Base-by-base conservation (phyloP, 2,113 vertebrate genomes). In the Scartelaos histophorus region DNA sequence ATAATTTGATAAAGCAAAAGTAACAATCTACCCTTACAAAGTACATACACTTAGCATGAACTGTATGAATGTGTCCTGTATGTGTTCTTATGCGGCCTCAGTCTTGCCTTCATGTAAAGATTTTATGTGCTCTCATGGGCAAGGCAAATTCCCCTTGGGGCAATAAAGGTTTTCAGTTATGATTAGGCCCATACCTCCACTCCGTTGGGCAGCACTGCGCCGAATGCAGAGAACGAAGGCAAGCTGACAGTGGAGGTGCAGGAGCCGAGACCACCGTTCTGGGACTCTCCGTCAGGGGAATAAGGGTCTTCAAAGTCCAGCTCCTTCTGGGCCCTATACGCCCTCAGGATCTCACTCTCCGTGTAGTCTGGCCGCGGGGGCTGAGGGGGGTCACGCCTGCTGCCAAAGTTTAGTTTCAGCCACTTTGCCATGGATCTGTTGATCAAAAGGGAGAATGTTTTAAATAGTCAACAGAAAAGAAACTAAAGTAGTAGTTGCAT, bases 261-360 rank as follows among this genome's bases (percentile, higher is more conserved):
- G 51, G 87, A 62, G 66, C 78, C 67, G 51, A 86, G 88, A 0
- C 75, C 64, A 0, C 91, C 90, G 87, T 88, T 86, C 88, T 92
- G 43, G 13, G 58, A 73, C 78, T 92, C 93, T 75, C 90, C 84
- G 0, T 94, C 92, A 0, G 58, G 24, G 13, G 90, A 70, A 34
- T 97, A 97, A 0, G 96, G 96, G 73, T 97, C 95, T 67, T 97
- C 96, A 13, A 97, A 97, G 66, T 97, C 96, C 74, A 96, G 82
- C n/a, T 93, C 91, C 77, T 95, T 96, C 83, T 97, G 96, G 45
- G 90, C 93, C 1, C 94, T 90, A 82, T 97, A 97, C 13, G 95
- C 95, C 78, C 94, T 88, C n/a, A 96, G 82, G 74, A 96, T 95
- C 73, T 96, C 96, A 43, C 95, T 96, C 67, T 97, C 96, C 0